phyloP scores from a whole-genome alignment of 2,888 invertebrate species.

The Apantesis nais region DNA sequence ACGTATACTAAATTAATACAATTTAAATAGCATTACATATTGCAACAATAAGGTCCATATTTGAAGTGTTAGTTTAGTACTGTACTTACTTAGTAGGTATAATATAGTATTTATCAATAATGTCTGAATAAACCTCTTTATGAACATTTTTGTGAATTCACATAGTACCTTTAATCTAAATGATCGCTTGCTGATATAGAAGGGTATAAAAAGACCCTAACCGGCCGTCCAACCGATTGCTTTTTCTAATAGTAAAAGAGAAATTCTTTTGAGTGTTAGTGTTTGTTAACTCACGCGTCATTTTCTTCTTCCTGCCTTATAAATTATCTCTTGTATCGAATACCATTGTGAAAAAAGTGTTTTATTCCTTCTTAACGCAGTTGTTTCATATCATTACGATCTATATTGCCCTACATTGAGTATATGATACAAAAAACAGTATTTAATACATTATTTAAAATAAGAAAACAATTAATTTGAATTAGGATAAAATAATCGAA shows the following conservation, averaged over 20 bases:
- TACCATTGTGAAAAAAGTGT: no score
- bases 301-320: not conserved
- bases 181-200: not conserved
- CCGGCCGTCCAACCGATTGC: not conserved
- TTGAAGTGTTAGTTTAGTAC: not conserved
- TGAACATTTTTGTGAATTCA: not conserved
- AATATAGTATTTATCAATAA: no score
- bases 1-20: no score
- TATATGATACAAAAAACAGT: no score
- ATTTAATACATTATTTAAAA: no score
- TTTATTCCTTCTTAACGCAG: no score
- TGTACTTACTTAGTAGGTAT: no score
- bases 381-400: no score
- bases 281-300: not conserved
- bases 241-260: not conserved
- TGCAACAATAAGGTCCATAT: not conserved
- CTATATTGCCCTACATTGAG: no score
- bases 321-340: not conserved
- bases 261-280: not conserved
- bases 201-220: not conserved
- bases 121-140: no score
- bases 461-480: no score
- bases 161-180: not conserved
- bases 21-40: conserved; percentile 2
- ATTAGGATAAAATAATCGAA: no score